These are phyloP conservation scores for Caenorhabditis japonica DNA, from an alignment of 2,888 invertebrate genomes.

Conservation along the genomic window DNA sequence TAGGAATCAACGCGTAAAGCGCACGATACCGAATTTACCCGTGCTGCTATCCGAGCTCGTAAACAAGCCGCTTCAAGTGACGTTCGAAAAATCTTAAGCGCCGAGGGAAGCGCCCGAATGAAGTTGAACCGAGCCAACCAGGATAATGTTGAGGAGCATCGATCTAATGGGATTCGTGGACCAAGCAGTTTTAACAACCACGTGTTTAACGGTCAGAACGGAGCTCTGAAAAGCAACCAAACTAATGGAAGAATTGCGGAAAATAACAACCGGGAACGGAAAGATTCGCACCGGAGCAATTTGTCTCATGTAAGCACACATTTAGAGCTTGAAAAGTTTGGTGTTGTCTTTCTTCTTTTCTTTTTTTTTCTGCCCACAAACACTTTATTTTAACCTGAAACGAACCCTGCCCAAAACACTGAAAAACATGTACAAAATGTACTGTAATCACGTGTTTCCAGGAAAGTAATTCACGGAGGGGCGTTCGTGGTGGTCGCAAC, in stretches of 20 bases:
- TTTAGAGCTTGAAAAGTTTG: too few relatives aligned
- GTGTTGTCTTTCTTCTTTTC: background rate
- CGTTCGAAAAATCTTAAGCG: slow-evolving; percentile 46
- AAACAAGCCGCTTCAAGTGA: slow-evolving; percentile 60
- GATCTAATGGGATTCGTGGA: background rate
- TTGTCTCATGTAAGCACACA: slow-evolving; percentile 43
- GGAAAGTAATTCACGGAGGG: slow-evolving; percentile 1
- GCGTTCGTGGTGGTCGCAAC: slow-evolving; percentile 6
- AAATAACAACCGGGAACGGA: slow-evolving; percentile 22
- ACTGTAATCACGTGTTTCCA: slow-evolving; percentile 9
- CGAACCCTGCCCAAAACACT: too few relatives aligned
- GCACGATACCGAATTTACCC: slow-evolving; percentile 59
- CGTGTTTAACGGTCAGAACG: slow-evolving; percentile 6
- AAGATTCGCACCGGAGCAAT: slow-evolving; percentile 46
- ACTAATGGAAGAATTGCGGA: slow-evolving; percentile 9
- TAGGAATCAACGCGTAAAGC: slow-evolving; percentile 58
- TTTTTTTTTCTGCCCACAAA: background rate
- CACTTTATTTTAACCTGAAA: background rate
- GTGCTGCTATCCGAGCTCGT: slow-evolving; percentile 60
- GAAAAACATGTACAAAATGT: background rate
- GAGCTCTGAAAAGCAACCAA: slow-evolving; percentile 1
- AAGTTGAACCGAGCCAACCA: slow-evolving; percentile 16
- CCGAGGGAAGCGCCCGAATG: slow-evolving; percentile 8
- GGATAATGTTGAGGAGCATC: slow-evolving; percentile 2
- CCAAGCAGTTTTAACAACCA: background rate